A percentile compares a stretch with the other conserved stretches of the same genome.
phyloP scores from a whole-genome alignment of 1,140 invertebrate genomes.

The Vollenhovia emeryi region DNA sequence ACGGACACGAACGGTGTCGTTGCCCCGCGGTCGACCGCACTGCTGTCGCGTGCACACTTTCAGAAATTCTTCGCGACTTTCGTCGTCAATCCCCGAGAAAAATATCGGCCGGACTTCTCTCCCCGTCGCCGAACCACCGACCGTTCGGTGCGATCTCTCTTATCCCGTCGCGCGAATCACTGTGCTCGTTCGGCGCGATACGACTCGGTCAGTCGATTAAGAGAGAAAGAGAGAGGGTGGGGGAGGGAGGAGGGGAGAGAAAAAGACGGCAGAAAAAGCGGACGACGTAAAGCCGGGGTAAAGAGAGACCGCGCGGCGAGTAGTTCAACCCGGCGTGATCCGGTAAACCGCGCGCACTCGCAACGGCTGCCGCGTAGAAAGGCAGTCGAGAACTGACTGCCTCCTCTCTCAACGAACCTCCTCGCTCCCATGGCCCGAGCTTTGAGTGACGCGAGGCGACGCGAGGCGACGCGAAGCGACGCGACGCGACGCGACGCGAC shows the following conservation, averaged over 20 bases:
- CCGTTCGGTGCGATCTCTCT: conserved; percentile 11
- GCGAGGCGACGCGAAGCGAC: conserved; percentile 77
- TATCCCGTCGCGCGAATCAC: conserved; percentile 49
- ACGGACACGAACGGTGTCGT: background rate
- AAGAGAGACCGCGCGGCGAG: conserved; percentile 65
- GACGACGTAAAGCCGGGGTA: conserved; percentile 29
- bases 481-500: conserved; percentile 76
- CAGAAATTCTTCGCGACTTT: conserved; percentile 7
- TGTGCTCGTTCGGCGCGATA: background rate
- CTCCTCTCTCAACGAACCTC: conserved; percentile 74
- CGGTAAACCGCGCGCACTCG: conserved; percentile 77
- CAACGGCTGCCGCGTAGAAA: conserved; percentile 82
- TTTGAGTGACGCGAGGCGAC: conserved; percentile 79
- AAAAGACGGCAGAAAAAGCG: conserved; percentile 26
- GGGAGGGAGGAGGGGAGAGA: background rate
- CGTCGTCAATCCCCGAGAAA: background rate
- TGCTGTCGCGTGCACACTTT: conserved; percentile 5
- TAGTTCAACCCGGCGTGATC: conserved; percentile 80
- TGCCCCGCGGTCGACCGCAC: background rate
- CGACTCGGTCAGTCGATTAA: background rate
- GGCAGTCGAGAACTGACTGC: conserved; percentile 86
- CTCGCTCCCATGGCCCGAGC: conserved; percentile 75
- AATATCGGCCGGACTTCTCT: background rate
- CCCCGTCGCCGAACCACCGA: background rate
- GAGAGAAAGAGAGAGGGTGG: background rate